These are phyloP conservation scores for Drosophila nr. perissopoda DNA, from an alignment of 2,888 invertebrate genomes.

Conservation along the genomic window DNA sequence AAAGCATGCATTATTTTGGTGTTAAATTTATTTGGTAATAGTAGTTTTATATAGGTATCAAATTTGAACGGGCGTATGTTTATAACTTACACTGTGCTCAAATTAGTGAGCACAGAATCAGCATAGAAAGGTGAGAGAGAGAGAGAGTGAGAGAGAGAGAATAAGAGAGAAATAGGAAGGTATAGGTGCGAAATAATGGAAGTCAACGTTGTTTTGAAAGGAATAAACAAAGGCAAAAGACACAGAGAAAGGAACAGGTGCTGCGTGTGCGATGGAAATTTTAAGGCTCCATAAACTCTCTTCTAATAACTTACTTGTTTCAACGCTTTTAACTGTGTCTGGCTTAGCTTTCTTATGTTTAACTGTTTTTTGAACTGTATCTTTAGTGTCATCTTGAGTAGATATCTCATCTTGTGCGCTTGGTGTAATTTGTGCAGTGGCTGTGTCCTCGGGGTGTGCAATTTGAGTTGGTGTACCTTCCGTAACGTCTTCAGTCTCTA, in stretches of 20 bases:
- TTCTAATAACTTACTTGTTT: constrained; percentile 85
- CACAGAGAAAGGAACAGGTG: constrained; percentile 61
- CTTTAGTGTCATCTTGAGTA: constrained; percentile 82
- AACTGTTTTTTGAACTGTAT: constrained; percentile 84
- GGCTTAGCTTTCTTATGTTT: constrained; percentile 84
- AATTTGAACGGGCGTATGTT: constrained; percentile 10
- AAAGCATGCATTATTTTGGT: constrained; percentile 30
- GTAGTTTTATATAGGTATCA: constrained; percentile 23
- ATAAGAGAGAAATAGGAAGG: constrained; percentile 38
- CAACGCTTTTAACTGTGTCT: constrained; percentile 75
- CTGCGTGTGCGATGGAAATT: constrained; percentile 55
- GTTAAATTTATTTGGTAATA: constrained; percentile 26
- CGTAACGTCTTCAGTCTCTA: constrained; percentile 62
- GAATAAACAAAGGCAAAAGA: constrained; percentile 63
- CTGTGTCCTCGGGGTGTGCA: constrained; percentile 82
- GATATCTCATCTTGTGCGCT: constrained; percentile 82
- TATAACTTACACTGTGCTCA: constrained; percentile 24
- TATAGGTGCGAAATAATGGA: constrained; percentile 48
- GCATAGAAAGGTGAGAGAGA: constrained; percentile 12
- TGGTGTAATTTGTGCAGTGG: constrained; percentile 85
- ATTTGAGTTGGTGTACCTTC: constrained; percentile 68
- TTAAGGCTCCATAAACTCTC: constrained; percentile 64
- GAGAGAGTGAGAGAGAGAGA: constrained; percentile 34
- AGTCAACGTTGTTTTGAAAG: constrained; percentile 58
- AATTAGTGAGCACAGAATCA: constrained; percentile 29